phyloP scores from a whole-genome alignment of 2,888 invertebrate genomes.

The Drosophila paracracens region DNA sequence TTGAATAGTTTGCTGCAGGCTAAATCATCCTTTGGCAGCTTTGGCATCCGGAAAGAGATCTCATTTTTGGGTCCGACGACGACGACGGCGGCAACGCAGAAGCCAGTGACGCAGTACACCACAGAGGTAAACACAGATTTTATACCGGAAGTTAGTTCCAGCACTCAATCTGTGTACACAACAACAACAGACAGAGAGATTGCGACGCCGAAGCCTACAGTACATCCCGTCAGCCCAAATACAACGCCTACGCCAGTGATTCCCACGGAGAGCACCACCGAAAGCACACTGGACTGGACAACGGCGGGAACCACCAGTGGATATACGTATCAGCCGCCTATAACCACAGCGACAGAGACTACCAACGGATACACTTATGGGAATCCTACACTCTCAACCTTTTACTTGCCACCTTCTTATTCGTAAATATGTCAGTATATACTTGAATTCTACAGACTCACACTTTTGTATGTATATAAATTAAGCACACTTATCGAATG shows the following conservation, averaged over 20 bases:
- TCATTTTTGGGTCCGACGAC: slow-evolving; percentile 27
- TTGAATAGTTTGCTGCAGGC: slow-evolving; percentile 56
- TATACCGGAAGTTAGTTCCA: slow-evolving; percentile 63
- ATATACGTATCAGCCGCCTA: slow-evolving; percentile 9
- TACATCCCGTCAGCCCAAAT: slow-evolving; percentile 65
- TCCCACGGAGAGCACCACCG: slow-evolving; percentile 50
- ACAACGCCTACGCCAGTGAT: slow-evolving; percentile 53
- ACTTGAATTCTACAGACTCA: slow-evolving; percentile 17
- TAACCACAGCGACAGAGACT: slow-evolving; percentile 28
- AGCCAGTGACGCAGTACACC: slow-evolving; percentile 44
- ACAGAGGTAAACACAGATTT: slow-evolving; percentile 76
- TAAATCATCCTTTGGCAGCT: slow-evolving; percentile 50
- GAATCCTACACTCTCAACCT: slow-evolving; percentile 24
- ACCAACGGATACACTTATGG: background rate
- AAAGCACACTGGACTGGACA: slow-evolving; percentile 19
- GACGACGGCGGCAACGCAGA: slow-evolving; percentile 57
- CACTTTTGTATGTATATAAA: slow-evolving; percentile 19
- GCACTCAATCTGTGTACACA: slow-evolving; percentile 68
- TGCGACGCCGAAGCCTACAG: slow-evolving; percentile 69
- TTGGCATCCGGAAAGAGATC: slow-evolving; percentile 54
- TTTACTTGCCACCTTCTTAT: slow-evolving; percentile 43
- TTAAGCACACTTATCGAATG: slow-evolving; percentile 13
- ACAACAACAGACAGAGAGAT: slow-evolving; percentile 66
- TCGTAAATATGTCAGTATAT: slow-evolving; percentile 18
- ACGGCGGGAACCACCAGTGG: background rate